Conservation (phyloP, 1,140 invertebrate species). For the Cyphomyrmex costatus region DNA sequence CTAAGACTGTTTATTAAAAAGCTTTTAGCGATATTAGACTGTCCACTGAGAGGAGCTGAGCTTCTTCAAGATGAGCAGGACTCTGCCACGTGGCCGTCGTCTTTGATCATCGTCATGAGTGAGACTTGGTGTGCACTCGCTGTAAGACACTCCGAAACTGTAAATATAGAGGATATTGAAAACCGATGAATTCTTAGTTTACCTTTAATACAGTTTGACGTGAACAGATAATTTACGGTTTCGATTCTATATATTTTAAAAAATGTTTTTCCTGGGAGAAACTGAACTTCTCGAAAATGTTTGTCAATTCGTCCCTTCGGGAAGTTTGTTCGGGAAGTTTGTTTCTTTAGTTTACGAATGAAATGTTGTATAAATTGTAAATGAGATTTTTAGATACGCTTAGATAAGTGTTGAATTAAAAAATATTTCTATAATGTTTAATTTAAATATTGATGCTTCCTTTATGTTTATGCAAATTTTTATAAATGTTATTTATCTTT, state of each 20-base stretch:
- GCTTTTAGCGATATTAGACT: constrained; percentile 80
- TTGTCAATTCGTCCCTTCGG: background rate
- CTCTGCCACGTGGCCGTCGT: constrained; percentile 8
- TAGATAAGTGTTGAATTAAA: background rate
- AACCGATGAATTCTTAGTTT: background rate
- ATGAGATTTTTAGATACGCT: background rate
- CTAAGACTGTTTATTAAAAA: constrained; percentile 80
- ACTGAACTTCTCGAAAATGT: background rate
- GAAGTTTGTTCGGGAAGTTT: background rate
- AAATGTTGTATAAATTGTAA: background rate
- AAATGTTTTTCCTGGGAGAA: background rate
- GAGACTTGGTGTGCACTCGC: background rate
- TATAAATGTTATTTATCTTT: background rate
- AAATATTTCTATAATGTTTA: background rate
- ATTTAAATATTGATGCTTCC: background rate
- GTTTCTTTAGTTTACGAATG: background rate
- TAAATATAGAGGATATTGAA: background rate
- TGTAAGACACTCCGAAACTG: background rate
- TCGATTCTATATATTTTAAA: constrained; percentile 3
- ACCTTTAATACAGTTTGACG: background rate
- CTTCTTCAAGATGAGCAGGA: background rate
- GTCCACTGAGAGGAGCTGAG: constrained; percentile 46
- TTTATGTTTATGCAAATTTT: background rate
- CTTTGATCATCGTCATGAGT: constrained; percentile 40
- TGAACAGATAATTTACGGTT: background rate